Conservation (phyloP, 1,140 invertebrate genomes). For the Bombus superbus region DNA sequence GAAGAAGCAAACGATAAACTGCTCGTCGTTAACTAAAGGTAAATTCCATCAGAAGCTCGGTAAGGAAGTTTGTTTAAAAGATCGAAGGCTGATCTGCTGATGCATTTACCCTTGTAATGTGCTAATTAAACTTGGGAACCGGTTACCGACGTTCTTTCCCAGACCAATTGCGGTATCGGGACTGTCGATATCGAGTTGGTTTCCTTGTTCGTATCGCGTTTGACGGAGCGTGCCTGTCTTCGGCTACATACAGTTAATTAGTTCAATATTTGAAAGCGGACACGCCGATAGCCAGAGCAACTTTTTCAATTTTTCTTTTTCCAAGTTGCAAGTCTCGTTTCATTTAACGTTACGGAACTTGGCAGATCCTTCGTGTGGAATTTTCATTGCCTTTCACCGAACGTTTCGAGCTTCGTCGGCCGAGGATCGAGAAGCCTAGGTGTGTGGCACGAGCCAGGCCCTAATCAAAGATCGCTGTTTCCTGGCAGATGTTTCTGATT, state of each 20-base stretch:
- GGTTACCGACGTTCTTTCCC: not conserved
- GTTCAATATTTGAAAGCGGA: not conserved
- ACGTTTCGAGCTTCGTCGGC: not conserved
- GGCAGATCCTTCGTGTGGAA: not conserved
- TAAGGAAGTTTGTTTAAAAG: slow-evolving; percentile 3
- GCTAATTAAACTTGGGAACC: slow-evolving; percentile 27
- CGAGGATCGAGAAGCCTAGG: slow-evolving; percentile 36
- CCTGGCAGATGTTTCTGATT: slow-evolving; percentile 68
- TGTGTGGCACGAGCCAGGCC: slow-evolving; percentile 59
- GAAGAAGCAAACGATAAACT: not conserved
- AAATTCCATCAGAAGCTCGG: not conserved
- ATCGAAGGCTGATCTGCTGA: not conserved
- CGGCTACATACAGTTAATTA: not conserved
- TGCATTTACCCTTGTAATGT: slow-evolving; percentile 1
- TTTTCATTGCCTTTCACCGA: not conserved
- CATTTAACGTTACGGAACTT: not conserved
- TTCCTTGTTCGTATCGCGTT: not conserved
- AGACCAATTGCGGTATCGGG: not conserved
- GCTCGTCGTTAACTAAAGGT: not conserved
- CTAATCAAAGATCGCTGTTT: slow-evolving; percentile 64
- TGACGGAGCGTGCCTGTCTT: not conserved
- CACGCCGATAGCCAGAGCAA: not conserved
- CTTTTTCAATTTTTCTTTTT: not conserved
- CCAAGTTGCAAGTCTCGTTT: not conserved
- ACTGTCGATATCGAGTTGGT: not conserved